Percentiles rank a stretch among this genome's conserved stretches.
phyloP scores from a whole-genome alignment of 2,888 invertebrate species.

The Ormyrus nitidulus region DNA sequence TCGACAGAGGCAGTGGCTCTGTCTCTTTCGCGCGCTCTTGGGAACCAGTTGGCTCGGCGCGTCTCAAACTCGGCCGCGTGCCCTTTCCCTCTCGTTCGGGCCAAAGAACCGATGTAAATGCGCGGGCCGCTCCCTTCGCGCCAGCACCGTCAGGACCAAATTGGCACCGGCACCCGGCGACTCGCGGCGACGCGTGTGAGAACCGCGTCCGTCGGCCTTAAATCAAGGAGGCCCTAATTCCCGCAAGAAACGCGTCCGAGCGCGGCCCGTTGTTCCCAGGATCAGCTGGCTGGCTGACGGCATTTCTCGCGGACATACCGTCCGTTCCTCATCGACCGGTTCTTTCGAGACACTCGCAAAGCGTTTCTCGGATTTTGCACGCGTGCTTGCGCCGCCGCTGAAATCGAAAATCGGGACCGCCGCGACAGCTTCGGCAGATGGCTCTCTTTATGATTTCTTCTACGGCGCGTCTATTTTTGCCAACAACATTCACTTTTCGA shows the following conservation, averaged over 20 bases:
- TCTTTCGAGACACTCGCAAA: slow-evolving; percentile 49
- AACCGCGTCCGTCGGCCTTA: slow-evolving; percentile 70
- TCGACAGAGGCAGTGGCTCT: slow-evolving; percentile 67
- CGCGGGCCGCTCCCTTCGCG: slow-evolving; percentile 36
- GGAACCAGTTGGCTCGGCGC: slow-evolving; percentile 68
- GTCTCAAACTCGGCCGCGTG: slow-evolving; percentile 67
- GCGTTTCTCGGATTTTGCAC: slow-evolving; percentile 46
- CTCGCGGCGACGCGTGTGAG: slow-evolving; percentile 66
- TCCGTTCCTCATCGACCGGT: slow-evolving; percentile 72
- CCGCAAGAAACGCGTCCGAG: slow-evolving; percentile 61
- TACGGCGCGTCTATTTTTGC: too few species aligned
- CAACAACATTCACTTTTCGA: too few species aligned
- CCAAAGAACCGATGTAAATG: slow-evolving; percentile 62
- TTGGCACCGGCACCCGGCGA: slow-evolving; percentile 58
- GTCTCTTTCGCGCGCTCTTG: slow-evolving; percentile 58
- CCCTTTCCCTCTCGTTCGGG: slow-evolving; percentile 20
- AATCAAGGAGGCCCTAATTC: slow-evolving; percentile 74
- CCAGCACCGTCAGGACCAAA: slow-evolving; percentile 55
- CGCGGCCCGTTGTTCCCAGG: slow-evolving; percentile 74
- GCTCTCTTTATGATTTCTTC: not conserved
- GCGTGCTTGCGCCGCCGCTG: slow-evolving; percentile 12
- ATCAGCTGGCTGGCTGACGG: slow-evolving; percentile 74
- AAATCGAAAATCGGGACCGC: not conserved
- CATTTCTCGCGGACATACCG: slow-evolving; percentile 70
- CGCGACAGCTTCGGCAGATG: not conserved